These are phyloP conservation scores for Mellilla xanthometata DNA, from an alignment of 2,888 invertebrate species.

Conservation along the genomic window DNA sequence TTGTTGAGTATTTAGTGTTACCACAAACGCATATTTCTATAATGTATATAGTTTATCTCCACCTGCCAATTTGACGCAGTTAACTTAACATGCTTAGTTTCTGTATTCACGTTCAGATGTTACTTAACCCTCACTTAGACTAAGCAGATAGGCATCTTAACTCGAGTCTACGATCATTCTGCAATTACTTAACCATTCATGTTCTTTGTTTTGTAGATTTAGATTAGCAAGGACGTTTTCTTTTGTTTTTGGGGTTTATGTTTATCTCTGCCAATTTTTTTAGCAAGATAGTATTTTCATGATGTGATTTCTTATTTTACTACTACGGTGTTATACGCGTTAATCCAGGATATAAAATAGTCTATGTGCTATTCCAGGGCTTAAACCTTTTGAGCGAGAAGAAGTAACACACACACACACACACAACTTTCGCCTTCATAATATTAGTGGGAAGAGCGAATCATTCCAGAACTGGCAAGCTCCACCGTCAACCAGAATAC, in stretches of 20 bases:
- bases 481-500: too few species aligned
- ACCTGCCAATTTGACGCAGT: constrained; percentile 1
- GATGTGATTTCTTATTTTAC: too few species aligned
- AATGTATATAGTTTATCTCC: not conserved
- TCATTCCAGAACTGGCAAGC: too few species aligned
- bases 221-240: constrained; percentile 22
- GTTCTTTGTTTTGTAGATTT: constrained; percentile 23
- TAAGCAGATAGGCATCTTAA: constrained; percentile 18
- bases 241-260: constrained; percentile 11
- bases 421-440: too few species aligned
- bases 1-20: not conserved
- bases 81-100: not conserved
- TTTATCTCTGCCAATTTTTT: too few species aligned
- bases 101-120: constrained; percentile 15
- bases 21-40: not conserved
- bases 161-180: constrained; percentile 11
- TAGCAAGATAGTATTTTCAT: too few species aligned
- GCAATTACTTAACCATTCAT: constrained; percentile 1
- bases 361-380: too few species aligned
- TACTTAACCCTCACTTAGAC: constrained; percentile 8
- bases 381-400: too few species aligned
- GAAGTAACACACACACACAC: too few species aligned
- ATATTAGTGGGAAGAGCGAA: too few species aligned
- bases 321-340: too few species aligned
- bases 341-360: too few species aligned